A percentile compares a stretch with the other conserved stretches of the same genome.
Conservation (phyloP, 1,140 invertebrate species). For the Myzus persicae region DNA sequence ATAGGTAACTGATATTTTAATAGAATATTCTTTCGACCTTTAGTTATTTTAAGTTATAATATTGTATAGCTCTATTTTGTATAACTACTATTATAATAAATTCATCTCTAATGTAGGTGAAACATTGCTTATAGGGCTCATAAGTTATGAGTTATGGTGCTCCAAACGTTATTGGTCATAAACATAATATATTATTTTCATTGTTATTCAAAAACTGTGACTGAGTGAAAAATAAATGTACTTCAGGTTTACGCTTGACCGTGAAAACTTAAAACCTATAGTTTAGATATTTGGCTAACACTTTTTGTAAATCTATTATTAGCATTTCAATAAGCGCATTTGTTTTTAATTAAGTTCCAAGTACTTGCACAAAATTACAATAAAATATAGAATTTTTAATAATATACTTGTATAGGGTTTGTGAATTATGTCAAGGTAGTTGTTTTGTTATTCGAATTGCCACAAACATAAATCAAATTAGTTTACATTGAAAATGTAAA, state of each 20-base stretch:
- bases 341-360: background rate
- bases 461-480: background rate
- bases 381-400: background rate
- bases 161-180: background rate
- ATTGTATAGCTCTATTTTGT: too few relatives aligned
- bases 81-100: too few relatives aligned
- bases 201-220: background rate
- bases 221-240: background rate
- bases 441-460: background rate
- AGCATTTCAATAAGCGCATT: background rate
- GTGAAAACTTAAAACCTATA: background rate
- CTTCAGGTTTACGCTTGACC: background rate
- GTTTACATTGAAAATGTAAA: background rate
- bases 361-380: background rate
- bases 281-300: background rate
- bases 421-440: background rate
- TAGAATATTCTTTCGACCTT: too few relatives aligned
- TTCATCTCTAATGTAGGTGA: background rate
- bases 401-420: background rate
- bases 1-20: too few relatives aligned
- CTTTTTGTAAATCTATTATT: background rate
- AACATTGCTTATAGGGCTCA: too few relatives aligned
- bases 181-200: background rate
- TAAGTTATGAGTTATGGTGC: too few relatives aligned
- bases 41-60: too few relatives aligned